Conservation (phyloP, 2,888 invertebrate species). For the Troides aeacus region DNA sequence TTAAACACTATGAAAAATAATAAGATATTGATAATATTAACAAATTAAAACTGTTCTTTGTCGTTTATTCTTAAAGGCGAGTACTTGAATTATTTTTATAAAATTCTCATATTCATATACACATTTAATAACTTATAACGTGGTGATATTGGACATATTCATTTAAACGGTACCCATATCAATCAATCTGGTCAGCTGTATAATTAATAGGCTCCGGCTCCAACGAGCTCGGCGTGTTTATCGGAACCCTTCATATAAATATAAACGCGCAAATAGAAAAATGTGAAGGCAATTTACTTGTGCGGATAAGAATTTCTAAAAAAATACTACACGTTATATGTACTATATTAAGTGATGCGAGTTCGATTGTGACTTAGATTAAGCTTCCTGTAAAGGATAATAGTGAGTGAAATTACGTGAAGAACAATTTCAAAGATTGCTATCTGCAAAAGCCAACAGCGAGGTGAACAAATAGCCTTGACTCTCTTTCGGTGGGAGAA, state of each 20-base stretch:
- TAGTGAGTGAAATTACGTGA: too few species aligned
- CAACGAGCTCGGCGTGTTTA: not conserved
- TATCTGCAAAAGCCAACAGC: too few species aligned
- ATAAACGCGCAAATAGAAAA: not conserved
- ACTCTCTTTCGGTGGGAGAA: too few species aligned
- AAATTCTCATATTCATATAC: not conserved
- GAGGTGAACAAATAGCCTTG: too few species aligned
- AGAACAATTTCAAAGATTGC: too few species aligned
- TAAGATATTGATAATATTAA: not conserved
- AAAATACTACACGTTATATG: too few species aligned
- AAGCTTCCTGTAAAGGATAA: too few species aligned
- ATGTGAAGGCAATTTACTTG: not conserved
- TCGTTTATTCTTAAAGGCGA: not conserved
- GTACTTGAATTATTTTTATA: not conserved
- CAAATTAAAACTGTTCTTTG: not conserved
- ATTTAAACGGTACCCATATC: not conserved
- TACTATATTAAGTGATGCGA: too few species aligned
- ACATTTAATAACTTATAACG: not conserved
- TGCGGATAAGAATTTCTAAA: too few species aligned
- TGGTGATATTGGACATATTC: not conserved
- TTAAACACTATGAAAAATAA: too few species aligned
- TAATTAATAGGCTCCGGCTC: conserved; percentile 2
- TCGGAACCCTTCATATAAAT: not conserved
- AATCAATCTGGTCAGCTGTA: conserved; percentile 5
- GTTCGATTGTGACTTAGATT: too few species aligned